Conservation (phyloP, 2,113 vertebrate genomes). For the Terrapene triunguis region DNA sequence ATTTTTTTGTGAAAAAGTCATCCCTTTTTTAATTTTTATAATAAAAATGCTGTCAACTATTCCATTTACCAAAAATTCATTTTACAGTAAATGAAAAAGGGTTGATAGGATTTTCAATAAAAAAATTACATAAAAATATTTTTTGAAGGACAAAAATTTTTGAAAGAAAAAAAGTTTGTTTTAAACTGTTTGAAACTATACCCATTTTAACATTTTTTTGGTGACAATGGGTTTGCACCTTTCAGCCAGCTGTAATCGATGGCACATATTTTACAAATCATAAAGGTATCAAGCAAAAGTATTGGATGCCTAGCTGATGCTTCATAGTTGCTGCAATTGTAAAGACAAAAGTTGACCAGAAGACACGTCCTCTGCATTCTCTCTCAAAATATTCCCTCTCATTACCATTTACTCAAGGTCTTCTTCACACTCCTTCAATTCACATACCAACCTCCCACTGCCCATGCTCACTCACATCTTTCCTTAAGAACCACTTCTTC, state of each 20-base stretch:
- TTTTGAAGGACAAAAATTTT: background rate
- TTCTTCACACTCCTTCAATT: background rate
- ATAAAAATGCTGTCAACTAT: constrained; percentile 6
- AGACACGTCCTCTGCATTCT: background rate
- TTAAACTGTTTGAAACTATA: background rate
- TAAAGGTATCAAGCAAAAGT: background rate
- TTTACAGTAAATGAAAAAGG: background rate
- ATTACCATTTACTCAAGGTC: background rate
- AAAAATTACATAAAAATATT: background rate
- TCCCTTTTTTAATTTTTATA: background rate
- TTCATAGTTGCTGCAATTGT: background rate
- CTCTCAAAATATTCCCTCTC: background rate
- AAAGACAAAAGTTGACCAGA: background rate
- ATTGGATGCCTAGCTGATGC: background rate
- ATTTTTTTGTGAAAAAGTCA: constrained; percentile 16
- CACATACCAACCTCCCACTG: background rate
- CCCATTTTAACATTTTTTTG: background rate
- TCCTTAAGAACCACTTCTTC: constrained; percentile 45
- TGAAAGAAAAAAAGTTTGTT: background rate
- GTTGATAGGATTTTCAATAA: background rate
- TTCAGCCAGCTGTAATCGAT: background rate
- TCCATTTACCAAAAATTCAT: background rate
- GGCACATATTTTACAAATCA: background rate
- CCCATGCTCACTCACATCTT: background rate
- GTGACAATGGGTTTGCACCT: background rate